Conservation (phyloP, 1,140 invertebrate species). For the Myzus persicae region DNA sequence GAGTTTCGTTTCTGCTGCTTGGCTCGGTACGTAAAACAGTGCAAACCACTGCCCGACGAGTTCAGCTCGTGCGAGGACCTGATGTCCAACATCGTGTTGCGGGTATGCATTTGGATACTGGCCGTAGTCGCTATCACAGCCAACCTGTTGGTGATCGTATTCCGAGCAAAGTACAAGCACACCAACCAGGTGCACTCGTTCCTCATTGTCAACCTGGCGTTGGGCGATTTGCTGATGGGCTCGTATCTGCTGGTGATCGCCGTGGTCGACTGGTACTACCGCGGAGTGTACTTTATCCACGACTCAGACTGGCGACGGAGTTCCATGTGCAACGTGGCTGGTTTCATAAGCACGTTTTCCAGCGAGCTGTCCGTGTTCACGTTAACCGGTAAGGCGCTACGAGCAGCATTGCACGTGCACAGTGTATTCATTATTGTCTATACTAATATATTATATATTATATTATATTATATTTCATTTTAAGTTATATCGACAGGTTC, state of each 20-base stretch:
- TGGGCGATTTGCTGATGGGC: conserved; percentile 70
- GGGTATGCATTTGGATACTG: conserved; percentile 69
- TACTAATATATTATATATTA: background rate
- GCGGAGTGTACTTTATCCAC: conserved; percentile 68
- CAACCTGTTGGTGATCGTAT: conserved; percentile 68
- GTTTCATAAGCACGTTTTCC: conserved; percentile 70
- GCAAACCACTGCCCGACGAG: conserved; percentile 67
- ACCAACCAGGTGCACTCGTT: conserved; percentile 68
- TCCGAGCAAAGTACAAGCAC: conserved; percentile 64
- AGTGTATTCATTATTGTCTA: background rate
- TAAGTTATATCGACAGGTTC: background rate
- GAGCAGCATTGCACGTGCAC: too few relatives aligned
- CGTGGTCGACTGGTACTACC: conserved; percentile 67
- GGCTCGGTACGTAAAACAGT: conserved; percentile 64
- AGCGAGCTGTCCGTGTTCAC: conserved; percentile 69
- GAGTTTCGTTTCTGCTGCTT: conserved; percentile 70
- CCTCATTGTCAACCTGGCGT: conserved; percentile 69
- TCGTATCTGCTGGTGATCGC: conserved; percentile 69
- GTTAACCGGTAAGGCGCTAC: conserved; percentile 64
- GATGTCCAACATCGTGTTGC: conserved; percentile 69
- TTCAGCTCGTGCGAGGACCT: conserved; percentile 71
- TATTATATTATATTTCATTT: background rate
- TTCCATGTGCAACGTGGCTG: conserved; percentile 68
- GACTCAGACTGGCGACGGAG: conserved; percentile 68
- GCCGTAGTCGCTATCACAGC: conserved; percentile 67